Base-by-base conservation (phyloP, 2,113 vertebrate genomes). In the Ceuthmochares aereus region DNA sequence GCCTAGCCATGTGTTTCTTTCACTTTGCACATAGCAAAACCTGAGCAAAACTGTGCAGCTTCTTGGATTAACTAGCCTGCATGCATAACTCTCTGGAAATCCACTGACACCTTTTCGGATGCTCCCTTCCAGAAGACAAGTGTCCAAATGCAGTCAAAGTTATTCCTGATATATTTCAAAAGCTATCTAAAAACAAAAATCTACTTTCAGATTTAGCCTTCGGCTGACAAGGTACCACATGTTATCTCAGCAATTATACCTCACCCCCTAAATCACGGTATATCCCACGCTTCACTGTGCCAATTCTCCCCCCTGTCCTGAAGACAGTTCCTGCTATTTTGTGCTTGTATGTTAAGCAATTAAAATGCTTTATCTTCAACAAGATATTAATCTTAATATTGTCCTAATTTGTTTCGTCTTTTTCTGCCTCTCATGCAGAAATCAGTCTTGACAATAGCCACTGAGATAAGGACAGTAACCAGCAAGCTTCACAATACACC, bases 311-410 rank as follows among this genome's bases (percentile, higher is more conserved):
- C n/a, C 86, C 93, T 63, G 20, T 79, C 82, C 70, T 40, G 9
- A 90, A 92, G 62, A 94, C 55, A 79, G 58, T 66, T 91, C 54
- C 69, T 91, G 78, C 89, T 86, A 37, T 91, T 87, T 95, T 81
- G 77, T 79, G 72, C 64, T 72, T 70, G 74, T 56, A 81, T 60
- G 52, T 89, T 76, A 72, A 91, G 83, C 59, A 64, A 81, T 82
- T 93, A 89, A 96, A 92, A 75, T 67, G 32, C 19, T 91, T 91
- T 83, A 72, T 80, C 81, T 81, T 80, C 69, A 59, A 59, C 29
- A 73, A 75, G 70, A 89, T 68, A 78, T 87, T 94, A 89, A 94
- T 90, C 93, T 95, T 94, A 95, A 95, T 95, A 93, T 95, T 93
- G 73, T 94, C 89, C 73, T 86, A 63, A 90, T 84, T 43, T 94